Evolutionary conservation across 2,888 invertebrate species (phyloP).

Genomic region (Zelleria hepariella): DNA sequence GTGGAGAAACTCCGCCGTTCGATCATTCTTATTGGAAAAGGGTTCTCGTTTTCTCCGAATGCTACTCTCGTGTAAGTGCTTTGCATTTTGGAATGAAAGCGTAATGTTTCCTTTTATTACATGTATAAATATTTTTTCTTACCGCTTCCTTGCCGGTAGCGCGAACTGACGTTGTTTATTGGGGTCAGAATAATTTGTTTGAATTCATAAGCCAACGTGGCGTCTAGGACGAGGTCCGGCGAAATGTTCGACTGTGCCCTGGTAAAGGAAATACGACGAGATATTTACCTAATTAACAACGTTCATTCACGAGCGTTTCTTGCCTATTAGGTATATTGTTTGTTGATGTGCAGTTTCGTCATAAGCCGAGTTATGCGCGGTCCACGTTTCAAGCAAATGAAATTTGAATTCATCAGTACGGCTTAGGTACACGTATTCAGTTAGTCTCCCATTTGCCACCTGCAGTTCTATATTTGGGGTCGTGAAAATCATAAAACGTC

Average conservation of each 20-base stretch:
- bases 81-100: constrained; percentile 37
- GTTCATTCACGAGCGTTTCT: not conserved
- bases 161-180: not conserved
- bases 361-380: not conserved
- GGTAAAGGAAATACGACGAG: no score
- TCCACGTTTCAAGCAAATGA: not conserved
- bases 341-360: not conserved
- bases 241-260: not conserved
- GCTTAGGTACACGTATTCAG: not conserved
- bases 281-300: not conserved
- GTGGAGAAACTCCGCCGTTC: constrained; percentile 52
- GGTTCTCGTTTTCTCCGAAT: constrained; percentile 32
- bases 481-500: not conserved
- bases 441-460: not conserved
- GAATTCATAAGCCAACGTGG: constrained; percentile 23
- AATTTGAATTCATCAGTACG: not conserved
- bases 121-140: constrained; percentile 25
- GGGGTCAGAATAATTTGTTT: constrained; percentile 24
- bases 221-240: not conserved
- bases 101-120: constrained; percentile 30
- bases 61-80: constrained; percentile 30
- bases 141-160: not conserved
- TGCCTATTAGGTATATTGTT: not conserved
- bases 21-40: constrained; percentile 58
- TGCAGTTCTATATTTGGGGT: not conserved